Evolutionary conservation across 2,797 vertebrate species (phyloP), one percentile per base, ranked within the genome.

Genomic region (Pristis pectinata): DNA sequence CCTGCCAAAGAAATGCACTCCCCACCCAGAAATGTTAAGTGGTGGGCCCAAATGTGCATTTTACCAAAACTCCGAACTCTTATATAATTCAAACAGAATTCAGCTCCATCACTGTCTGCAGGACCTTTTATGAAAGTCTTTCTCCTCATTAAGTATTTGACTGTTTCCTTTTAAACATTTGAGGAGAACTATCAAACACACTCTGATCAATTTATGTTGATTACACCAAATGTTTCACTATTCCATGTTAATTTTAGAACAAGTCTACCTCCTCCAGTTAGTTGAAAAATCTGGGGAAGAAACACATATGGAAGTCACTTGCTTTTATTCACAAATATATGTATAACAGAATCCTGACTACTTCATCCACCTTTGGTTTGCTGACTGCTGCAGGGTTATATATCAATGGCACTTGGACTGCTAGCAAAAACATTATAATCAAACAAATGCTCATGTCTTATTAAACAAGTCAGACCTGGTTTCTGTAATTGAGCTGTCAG

Each of bases 61-160:
- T 76, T 53, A 76, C 70, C 70, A 74, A 94, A 94, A n/a, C 70
- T 15, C 49, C 24, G 72, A 94, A 53, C 44, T 53, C 92, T 94
- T 76, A 67, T 70, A 49, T n/a, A 17, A 49, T 44, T 76, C 13
- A 94, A 94, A 72, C 67, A 74, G 17, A n/a, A 44, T 72, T 74
- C 41, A 72, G 70, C 30, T 94, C 70, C 44, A 76, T 72, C 24
- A 34, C 24, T 94, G 41, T n/a, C 44, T 74, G 70, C 9, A 13
- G 37, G 70, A 15, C 70, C 13, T 53, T 56, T 61, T 74, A 76
- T 74, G 49, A 94, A 94, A 27, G 70, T 94, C 44, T 94, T 49
- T 30, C 70, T 74, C 67, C 49, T 34, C 10, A 76, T 6, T 11
- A 93, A 53, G 17, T 34, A 94, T 53, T 9, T 41, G 44, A 49